phyloP scores from a whole-genome alignment of 1,140 invertebrate species.

The Prorops nasuta region DNA sequence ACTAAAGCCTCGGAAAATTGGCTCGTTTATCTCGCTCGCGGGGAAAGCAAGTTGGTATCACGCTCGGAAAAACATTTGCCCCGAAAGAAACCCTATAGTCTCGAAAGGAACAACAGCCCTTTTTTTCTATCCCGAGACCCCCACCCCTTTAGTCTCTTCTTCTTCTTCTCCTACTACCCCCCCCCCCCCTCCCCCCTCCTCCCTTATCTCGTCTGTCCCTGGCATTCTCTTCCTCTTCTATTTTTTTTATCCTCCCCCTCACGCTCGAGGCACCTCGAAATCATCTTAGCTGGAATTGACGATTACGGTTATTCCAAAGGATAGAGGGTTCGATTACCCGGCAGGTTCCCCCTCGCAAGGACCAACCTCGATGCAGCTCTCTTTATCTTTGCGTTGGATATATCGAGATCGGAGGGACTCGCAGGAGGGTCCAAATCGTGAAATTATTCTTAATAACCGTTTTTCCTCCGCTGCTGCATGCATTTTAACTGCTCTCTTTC shows the following conservation, averaged over 20 bases:
- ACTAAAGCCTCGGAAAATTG: constrained; percentile 49
- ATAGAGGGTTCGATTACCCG: neutral
- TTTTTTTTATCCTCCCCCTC: neutral
- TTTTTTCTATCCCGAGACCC: no score
- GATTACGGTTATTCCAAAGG: neutral
- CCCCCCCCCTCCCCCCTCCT: neutral
- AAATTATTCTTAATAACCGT: no score
- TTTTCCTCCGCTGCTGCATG: no score
- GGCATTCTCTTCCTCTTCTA: neutral
- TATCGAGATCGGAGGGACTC: no score
- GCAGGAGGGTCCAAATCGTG: no score
- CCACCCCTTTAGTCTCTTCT: neutral
- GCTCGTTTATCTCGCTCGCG: constrained; percentile 42
- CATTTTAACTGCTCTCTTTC: no score
- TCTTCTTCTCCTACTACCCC: neutral
- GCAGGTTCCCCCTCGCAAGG: neutral
- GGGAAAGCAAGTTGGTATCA: constrained; percentile 21
- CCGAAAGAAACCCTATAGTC: no score
- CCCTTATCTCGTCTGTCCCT: neutral
- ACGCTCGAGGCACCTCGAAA: neutral
- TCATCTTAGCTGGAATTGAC: neutral
- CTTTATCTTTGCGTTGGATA: constrained; percentile 5
- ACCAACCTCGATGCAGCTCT: no score
- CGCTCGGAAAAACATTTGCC: constrained; percentile 22
- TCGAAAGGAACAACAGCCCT: no score